phyloP scores from a whole-genome alignment of 2,113 vertebrate species.

The Todiramphus chloris region DNA sequence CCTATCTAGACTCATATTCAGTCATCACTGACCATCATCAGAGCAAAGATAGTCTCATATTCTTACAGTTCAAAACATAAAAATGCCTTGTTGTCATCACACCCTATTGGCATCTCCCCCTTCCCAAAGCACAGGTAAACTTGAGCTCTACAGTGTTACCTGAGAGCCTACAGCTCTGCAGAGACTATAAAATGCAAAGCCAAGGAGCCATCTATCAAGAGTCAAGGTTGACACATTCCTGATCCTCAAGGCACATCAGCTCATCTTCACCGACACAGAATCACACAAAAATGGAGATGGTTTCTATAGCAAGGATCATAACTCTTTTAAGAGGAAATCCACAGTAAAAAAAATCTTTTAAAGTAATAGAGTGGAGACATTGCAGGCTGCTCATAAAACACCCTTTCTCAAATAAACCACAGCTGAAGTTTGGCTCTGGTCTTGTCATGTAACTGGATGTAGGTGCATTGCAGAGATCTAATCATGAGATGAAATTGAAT shows the following conservation, averaged over 20 bases:
- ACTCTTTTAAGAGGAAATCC: background rate
- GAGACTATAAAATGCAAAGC: background rate
- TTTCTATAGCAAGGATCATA: background rate
- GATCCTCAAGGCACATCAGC: background rate
- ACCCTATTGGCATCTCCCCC: background rate
- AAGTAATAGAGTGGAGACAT: background rate
- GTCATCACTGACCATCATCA: background rate
- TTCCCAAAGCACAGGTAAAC: background rate
- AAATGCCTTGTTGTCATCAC: background rate
- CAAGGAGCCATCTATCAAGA: background rate
- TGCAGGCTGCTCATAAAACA: background rate
- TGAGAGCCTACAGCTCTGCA: background rate
- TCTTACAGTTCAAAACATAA: background rate
- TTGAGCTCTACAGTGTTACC: background rate
- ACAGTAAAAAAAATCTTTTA: background rate
- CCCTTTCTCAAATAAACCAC: background rate
- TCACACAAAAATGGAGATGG: background rate
- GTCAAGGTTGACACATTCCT: background rate
- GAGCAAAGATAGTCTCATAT: background rate
- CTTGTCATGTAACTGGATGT: background rate
- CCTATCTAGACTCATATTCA: background rate
- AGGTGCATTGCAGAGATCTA: constrained; percentile 2
- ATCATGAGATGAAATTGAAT: constrained; percentile 31
- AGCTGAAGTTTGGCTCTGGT: background rate
- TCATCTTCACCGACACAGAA: background rate